Percentiles rank a stretch among this genome's conserved stretches.
phyloP scores from a whole-genome alignment of 2,113 vertebrate genomes.

The Archocentrus centrarchus region DNA sequence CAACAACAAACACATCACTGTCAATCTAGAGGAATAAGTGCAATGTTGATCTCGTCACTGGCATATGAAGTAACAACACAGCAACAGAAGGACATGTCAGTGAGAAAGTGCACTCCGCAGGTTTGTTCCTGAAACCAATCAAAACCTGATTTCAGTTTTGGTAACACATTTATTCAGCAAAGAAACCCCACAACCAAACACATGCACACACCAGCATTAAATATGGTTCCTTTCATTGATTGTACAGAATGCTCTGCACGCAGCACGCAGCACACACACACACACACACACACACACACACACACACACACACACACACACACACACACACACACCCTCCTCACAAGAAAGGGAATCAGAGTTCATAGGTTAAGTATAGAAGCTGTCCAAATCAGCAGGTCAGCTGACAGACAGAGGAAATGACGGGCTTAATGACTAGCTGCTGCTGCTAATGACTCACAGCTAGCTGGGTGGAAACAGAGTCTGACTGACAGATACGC shows the following conservation, averaged over 20 bases:
- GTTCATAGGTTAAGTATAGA: conserved; percentile 78
- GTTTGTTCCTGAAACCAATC: too few species aligned
- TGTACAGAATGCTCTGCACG: neutral
- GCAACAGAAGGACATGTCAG: too few species aligned
- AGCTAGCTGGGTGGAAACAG: conserved; percentile 69
- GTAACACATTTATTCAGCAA: neutral
- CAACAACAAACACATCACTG: neutral
- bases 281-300: neutral
- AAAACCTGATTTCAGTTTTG: neutral
- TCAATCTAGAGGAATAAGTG: neutral
- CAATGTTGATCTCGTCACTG: neutral
- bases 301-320: neutral
- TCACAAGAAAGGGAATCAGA: conserved; percentile 17
- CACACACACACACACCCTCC: conserved; percentile 18
- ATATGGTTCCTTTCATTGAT: neutral
- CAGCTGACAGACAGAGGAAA: conserved; percentile 68
- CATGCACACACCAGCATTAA: neutral
- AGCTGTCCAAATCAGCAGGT: conserved; percentile 71
- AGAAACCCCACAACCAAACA: neutral
- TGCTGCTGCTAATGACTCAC: conserved; percentile 75
- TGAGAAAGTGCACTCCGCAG: too few species aligned
- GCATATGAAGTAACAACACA: neutral
- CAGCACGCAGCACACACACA: neutral
- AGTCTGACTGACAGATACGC: conserved; percentile 55
- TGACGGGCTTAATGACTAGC: conserved; percentile 76